These are phyloP conservation scores for Platanista minor DNA, from an alignment of 2,113 vertebrate genomes.

Conservation along the genomic window DNA sequence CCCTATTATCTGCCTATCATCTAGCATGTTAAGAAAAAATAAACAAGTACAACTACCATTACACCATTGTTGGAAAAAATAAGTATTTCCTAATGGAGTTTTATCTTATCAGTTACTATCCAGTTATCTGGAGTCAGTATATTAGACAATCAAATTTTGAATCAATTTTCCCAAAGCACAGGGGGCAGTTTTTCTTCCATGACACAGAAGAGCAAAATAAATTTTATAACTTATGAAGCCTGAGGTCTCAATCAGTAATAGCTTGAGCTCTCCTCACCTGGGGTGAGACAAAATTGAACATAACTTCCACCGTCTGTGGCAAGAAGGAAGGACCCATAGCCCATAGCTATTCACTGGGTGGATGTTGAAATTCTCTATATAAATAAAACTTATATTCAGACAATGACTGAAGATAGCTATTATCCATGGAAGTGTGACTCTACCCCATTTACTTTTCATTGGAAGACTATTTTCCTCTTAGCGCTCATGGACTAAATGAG, in stretches of 20 bases:
- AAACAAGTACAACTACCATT: not conserved
- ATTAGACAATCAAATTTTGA: not conserved
- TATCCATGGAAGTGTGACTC: not conserved
- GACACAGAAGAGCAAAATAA: not conserved
- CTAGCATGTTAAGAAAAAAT: not conserved
- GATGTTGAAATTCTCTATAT: not conserved
- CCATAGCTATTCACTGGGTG: not conserved
- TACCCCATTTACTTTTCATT: not conserved
- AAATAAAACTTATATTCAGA: not conserved
- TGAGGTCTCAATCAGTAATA: slow-evolving; percentile 20
- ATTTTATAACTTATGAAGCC: slow-evolving; percentile 36
- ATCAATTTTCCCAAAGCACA: slow-evolving; percentile 8
- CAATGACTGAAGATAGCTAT: not conserved
- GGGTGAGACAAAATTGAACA: slow-evolving; percentile 24
- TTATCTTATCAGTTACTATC: not conserved
- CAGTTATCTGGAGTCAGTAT: not conserved
- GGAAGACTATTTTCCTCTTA: not conserved
- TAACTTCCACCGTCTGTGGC: not conserved
- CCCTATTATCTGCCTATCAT: not conserved
- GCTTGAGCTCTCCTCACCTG: not conserved
- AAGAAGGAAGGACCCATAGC: not conserved
- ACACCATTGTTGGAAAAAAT: not conserved
- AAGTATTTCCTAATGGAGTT: not conserved
- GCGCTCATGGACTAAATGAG: not conserved
- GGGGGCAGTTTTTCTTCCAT: not conserved